Evolutionary conservation across 2,797 vertebrate genomes (phyloP), one percentile per base, ranked within the genome.

Genomic region (Urophycis tenuis): DNA sequence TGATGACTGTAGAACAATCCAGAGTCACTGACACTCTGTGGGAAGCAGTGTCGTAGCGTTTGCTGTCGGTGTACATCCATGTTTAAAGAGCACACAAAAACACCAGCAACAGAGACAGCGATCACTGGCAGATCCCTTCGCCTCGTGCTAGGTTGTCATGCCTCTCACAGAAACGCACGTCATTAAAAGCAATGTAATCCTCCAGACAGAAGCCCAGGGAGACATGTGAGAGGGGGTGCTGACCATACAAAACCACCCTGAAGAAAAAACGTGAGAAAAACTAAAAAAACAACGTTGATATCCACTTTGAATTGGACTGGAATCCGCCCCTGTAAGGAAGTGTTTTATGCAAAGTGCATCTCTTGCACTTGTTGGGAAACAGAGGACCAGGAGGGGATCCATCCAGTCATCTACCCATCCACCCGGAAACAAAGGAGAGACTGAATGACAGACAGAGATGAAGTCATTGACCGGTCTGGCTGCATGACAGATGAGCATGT

Each of bases 21-120:
- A 31, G 92, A 93, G 86, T 92, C 92, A 81, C 92, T 92, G 82
- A 93, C 86, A 72, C 92, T 92, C 87, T 93, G 92, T 71, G 92
- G 91, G 73, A 94, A 86, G 85, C 89, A 92, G 85, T 90, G 92
- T 45, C 90, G 88, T 41, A 91, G 72, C 31, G 88, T 87, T 76
- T 91, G 91, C 72, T 89, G 71, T 32, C 84, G 90, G 60, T 88
- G 88, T 71, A 87, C 72, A 73, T 93, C 92, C 92, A 93, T 94
- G 78, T 86, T 80, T 74, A 77, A 75, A 12, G 80, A 80, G 49
- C n/a, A 67, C 25, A 41, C n/a, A 67, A 29, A 19, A 67, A 17
- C 60, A 67, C 60, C 25, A 25, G 4, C 2, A 67, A 29, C 60
- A 14, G 25, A 67, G 60, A 29, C n/a, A 67, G n/a, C 53, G 8